Evolutionary conservation across 2,113 vertebrate genomes (phyloP).

Genomic region (Nothoprocta perdicaria): DNA sequence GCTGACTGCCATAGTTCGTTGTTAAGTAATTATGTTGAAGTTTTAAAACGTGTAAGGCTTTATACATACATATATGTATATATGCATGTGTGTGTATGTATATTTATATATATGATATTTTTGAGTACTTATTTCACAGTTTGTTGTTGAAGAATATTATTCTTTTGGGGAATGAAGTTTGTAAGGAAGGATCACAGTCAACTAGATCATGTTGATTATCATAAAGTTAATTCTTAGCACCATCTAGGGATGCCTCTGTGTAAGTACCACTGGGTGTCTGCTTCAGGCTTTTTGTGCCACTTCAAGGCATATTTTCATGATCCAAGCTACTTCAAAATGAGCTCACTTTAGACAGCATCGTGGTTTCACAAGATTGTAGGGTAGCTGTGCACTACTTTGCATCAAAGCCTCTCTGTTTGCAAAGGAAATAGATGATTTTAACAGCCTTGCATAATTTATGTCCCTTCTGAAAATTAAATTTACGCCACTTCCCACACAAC

Average conservation of each 20-base stretch:
- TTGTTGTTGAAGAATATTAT: background rate
- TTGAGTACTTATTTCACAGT: background rate
- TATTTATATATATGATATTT: background rate
- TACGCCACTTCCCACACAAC: background rate
- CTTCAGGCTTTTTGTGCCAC: background rate
- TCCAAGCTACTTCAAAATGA: background rate
- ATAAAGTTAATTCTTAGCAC: conserved; percentile 66
- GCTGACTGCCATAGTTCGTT: background rate
- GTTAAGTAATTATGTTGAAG: background rate
- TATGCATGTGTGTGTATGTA: too few species aligned
- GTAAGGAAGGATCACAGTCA: background rate
- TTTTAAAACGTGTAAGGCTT: background rate
- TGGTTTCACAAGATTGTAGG: background rate
- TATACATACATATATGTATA: background rate
- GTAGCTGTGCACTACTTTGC: background rate
- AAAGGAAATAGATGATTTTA: background rate
- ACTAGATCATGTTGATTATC: background rate
- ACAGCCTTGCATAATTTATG: background rate
- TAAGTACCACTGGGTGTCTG: background rate
- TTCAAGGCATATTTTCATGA: fast-evolving
- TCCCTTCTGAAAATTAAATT: background rate
- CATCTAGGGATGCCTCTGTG: conserved; percentile 61
- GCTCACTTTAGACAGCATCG: fast-evolving
- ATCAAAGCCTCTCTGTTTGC: background rate
- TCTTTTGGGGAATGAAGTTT: background rate